Conservation (phyloP, 23 tunicate genomes). For the Ascidia mentula region DNA sequence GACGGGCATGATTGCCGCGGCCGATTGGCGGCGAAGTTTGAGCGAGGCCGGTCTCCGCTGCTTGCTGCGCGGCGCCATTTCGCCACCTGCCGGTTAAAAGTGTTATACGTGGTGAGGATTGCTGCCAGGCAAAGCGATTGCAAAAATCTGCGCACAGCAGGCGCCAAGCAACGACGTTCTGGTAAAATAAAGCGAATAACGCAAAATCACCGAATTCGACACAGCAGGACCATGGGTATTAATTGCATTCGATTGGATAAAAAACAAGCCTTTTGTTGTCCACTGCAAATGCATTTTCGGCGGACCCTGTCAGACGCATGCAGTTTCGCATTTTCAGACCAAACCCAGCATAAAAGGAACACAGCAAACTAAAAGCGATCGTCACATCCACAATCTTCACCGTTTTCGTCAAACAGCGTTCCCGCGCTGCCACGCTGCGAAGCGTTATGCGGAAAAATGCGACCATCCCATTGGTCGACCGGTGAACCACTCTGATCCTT, state of each 20-base stretch:
- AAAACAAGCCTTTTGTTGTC: too few species aligned
- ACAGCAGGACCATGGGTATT: too few species aligned
- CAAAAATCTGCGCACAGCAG: not conserved
- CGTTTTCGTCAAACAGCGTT: not conserved
- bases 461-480: too few species aligned
- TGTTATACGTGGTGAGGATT: not conserved
- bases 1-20: slow-evolving; percentile 12
- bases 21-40: slow-evolving; percentile 40
- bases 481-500: not conserved
- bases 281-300: too few species aligned
- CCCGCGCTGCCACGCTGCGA: not conserved
- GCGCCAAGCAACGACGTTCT: not conserved
- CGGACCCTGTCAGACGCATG: not conserved
- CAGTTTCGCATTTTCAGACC: not conserved
- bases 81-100: slow-evolving; percentile 8
- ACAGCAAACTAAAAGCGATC: not conserved
- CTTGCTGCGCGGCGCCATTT: not conserved
- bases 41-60: slow-evolving; percentile 33
- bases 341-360: not conserved
- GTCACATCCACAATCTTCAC: not conserved
- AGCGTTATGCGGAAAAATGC: not conserved
- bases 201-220: not conserved
- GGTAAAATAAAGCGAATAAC: not conserved
- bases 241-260: not conserved
- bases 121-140: not conserved